Base-by-base conservation (phyloP, 2,113 vertebrate genomes). In the Corydoras maculifer region DNA sequence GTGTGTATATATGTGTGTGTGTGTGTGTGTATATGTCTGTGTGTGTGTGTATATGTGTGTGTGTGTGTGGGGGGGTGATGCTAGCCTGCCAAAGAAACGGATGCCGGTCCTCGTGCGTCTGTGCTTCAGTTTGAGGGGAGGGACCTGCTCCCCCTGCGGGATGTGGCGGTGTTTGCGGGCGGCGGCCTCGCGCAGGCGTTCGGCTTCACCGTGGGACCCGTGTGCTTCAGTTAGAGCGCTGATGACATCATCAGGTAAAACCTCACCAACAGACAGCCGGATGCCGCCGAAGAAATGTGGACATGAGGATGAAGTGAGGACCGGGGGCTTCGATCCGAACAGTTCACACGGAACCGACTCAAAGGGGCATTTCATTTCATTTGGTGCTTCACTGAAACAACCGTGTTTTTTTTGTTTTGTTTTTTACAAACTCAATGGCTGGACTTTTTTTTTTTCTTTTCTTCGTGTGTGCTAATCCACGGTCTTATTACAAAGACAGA, bases 91-190 rank as follows among this genome's bases (percentile, higher is more conserved):
- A 83, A 85, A 55, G 87, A 90, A 75, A 80, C 74, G 0, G 75
- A 79, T 4, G 82, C 87, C 9, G 87, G 80, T 11, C 25, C 87
- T 51, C 81, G 58, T 0, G 90, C 93, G 83, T 87, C 90, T 43
- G 87, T 92, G 70, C 89, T 93, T 70, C 89, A 92, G 83, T 94
- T 96, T 30, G 79, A 85, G 81, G 89, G 94, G 75, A 87, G 91
- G 12, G 75, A 89, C 30, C 90, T 95, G 66, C 87, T 95, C 64
- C 94, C 94, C 51, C 81, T 96, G 69, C 87, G 91, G 67, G 94
- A 95, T 59, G 74, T 94, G 74, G 92, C 92, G 0, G 72, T 94
- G 18, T 89, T 89, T 65, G 85, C 86, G 70, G 77, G 87, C 1
- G 85, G 84, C 0, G 86, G 89, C 1, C 0, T 76, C 66, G 82